phyloP scores from a whole-genome alignment of 2,888 invertebrate species.

The Sphaerophoria taeniata region DNA sequence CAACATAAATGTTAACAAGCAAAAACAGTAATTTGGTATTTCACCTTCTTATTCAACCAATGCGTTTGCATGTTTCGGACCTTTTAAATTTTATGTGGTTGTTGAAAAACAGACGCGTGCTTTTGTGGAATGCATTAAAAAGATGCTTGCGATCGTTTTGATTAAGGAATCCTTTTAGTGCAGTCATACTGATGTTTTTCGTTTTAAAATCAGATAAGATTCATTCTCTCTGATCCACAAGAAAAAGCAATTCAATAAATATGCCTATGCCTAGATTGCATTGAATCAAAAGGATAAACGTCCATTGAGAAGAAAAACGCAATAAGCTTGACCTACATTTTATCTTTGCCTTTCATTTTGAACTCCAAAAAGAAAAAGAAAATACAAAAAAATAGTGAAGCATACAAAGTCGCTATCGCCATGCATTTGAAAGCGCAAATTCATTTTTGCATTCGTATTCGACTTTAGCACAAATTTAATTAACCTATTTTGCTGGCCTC shows the following conservation, averaged over 20 bases:
- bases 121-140: conserved; percentile 4
- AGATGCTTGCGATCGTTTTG: not conserved
- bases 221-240: not conserved
- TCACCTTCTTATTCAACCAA: not conserved
- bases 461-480: conserved; percentile 21
- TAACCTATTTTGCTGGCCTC: conserved; percentile 36
- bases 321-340: conserved; percentile 25
- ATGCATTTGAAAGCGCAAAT: not conserved
- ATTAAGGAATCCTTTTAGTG: not conserved
- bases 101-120: not conserved
- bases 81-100: not conserved
- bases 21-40: not conserved
- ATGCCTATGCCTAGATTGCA: not conserved
- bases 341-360: not conserved
- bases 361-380: not conserved
- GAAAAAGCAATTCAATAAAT: conserved; percentile 8
- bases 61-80: not conserved
- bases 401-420: not conserved
- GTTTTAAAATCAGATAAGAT: not conserved
- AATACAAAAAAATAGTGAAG: not conserved
- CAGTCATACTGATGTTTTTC: not conserved
- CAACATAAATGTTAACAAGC: not conserved
- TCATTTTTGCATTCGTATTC: not conserved
- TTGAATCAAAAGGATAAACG: conserved; percentile 32
- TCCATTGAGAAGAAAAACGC: conserved; percentile 9